phyloP scores from a whole-genome alignment of 92 coral and sea anemone genomes.

The Palythoa heliodiscus region DNA sequence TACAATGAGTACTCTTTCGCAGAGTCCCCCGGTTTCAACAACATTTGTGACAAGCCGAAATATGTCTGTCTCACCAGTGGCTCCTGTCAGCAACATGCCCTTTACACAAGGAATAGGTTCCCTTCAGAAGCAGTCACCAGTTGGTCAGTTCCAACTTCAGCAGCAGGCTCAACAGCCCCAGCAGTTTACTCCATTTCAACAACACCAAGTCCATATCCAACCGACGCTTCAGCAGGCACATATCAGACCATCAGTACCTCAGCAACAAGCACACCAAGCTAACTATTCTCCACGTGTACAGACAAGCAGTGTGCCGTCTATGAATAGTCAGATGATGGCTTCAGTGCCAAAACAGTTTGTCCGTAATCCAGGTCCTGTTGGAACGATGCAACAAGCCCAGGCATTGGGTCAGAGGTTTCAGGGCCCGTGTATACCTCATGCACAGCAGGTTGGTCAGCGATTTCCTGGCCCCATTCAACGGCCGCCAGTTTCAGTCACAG shows the following conservation, averaged over 20 bases:
- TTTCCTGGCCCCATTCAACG: slow-evolving; percentile 98
- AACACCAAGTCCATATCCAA: slow-evolving; percentile 71
- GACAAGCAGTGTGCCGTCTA: slow-evolving; percentile 61
- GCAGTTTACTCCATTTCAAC: slow-evolving; percentile 91
- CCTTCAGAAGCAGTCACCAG: slow-evolving; percentile 73
- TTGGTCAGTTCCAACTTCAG: slow-evolving; percentile 84
- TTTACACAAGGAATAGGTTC: slow-evolving; percentile 80
- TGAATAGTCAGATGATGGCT: slow-evolving; percentile 77
- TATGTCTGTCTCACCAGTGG: slow-evolving; percentile 93
- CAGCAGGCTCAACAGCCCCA: slow-evolving; percentile 78
- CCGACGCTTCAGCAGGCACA: slow-evolving; percentile 63
- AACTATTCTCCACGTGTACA: slow-evolving; percentile 62
- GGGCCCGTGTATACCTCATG: slow-evolving; percentile 42
- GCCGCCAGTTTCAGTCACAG: slow-evolving; percentile 63
- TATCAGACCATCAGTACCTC: slow-evolving; percentile 61
- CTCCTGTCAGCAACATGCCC: slow-evolving; percentile 64
- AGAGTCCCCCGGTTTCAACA: slow-evolving; percentile 87
- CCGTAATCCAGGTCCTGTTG: slow-evolving; percentile 70
- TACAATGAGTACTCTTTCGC: slow-evolving; percentile 72
- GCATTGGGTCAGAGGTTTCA: slow-evolving; percentile 45
- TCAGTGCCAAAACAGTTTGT: slow-evolving; percentile 76
- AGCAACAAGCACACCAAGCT: slow-evolving; percentile 75
- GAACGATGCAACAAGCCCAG: slow-evolving; percentile 68
- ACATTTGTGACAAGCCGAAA: slow-evolving; percentile 75
- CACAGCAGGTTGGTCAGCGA: slow-evolving; percentile 58